Percentiles rank a stretch among this genome's conserved stretches.
phyloP scores from a whole-genome alignment of 2,113 vertebrate genomes.

The Leptobrachium leishanense region DNA sequence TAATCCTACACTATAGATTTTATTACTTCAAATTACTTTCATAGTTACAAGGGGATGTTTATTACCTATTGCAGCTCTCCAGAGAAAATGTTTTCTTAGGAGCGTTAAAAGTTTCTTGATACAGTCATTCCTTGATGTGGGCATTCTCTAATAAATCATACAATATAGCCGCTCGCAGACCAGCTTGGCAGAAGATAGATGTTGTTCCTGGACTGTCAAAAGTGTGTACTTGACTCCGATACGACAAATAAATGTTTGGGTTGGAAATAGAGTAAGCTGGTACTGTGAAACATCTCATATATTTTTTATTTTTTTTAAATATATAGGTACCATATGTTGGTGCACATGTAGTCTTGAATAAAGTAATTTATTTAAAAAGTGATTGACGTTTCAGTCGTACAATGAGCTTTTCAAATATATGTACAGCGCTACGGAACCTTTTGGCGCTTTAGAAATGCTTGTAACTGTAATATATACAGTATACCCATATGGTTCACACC shows the following conservation, averaged over 20 bases:
- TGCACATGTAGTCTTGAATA: too few species aligned
- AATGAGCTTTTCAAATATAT: too few species aligned
- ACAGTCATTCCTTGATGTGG: constrained; percentile 35
- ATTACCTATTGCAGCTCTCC: constrained; percentile 20
- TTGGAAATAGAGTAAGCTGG: constrained; percentile 20
- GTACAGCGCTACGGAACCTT: too few species aligned
- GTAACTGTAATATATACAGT: too few species aligned
- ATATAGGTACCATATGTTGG: too few species aligned
- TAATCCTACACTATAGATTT: constrained; percentile 52
- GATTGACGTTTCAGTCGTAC: too few species aligned
- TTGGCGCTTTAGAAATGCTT: too few species aligned
- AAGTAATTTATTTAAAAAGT: too few species aligned
- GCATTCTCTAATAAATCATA: constrained; percentile 42
- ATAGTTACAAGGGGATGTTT: constrained; percentile 7
- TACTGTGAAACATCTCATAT: constrained; percentile 32
- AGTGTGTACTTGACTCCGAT: constrained; percentile 39
- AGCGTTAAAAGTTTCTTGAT: constrained; percentile 23
- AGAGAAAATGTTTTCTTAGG: constrained; percentile 16
- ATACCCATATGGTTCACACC: too few species aligned
- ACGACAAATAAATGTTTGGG: constrained; percentile 32
- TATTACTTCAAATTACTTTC: constrained; percentile 9
- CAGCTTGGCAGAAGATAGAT: constrained; percentile 36
- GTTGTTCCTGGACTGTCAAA: constrained; percentile 43
- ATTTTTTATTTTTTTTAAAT: too few species aligned
- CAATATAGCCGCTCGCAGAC: constrained; percentile 22